Conservation (phyloP, 2,888 invertebrate genomes). For the Elysia crispata region DNA sequence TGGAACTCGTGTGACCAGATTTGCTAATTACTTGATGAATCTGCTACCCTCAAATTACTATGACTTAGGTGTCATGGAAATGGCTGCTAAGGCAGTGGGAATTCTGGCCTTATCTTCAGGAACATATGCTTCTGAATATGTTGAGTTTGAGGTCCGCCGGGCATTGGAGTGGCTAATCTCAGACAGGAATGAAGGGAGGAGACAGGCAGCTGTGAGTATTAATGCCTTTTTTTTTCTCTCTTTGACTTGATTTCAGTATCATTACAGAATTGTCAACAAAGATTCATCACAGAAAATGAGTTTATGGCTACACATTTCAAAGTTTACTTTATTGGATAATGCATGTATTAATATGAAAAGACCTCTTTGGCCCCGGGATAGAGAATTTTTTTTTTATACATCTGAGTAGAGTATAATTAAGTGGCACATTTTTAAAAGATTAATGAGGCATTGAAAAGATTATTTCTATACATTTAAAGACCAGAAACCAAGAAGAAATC, state of each 20-base stretch:
- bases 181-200: constrained; percentile 90
- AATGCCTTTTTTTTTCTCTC: neutral
- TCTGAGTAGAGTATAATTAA: too few relatives aligned
- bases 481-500: too few relatives aligned
- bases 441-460: too few relatives aligned
- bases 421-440: too few relatives aligned
- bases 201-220: constrained; percentile 88
- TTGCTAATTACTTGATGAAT: constrained; percentile 94
- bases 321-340: too few relatives aligned
- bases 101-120: constrained; percentile 89
- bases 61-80: constrained; percentile 95
- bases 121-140: constrained; percentile 95
- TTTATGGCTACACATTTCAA: too few relatives aligned
- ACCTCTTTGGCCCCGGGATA: too few relatives aligned
- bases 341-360: too few relatives aligned
- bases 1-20: constrained; percentile 91
- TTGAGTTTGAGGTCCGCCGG: constrained; percentile 97
- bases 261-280: too few relatives aligned
- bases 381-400: too few relatives aligned
- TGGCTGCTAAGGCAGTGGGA: constrained; percentile 96
- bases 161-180: constrained; percentile 96
- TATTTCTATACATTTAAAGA: too few relatives aligned
- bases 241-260: neutral
- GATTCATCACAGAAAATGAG: too few relatives aligned
- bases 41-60: constrained; percentile 86